A percentile compares a stretch with the other conserved stretches of the same genome.
phyloP scores from a whole-genome alignment of 2,888 invertebrate species.

The Watsonalla cultraria region DNA sequence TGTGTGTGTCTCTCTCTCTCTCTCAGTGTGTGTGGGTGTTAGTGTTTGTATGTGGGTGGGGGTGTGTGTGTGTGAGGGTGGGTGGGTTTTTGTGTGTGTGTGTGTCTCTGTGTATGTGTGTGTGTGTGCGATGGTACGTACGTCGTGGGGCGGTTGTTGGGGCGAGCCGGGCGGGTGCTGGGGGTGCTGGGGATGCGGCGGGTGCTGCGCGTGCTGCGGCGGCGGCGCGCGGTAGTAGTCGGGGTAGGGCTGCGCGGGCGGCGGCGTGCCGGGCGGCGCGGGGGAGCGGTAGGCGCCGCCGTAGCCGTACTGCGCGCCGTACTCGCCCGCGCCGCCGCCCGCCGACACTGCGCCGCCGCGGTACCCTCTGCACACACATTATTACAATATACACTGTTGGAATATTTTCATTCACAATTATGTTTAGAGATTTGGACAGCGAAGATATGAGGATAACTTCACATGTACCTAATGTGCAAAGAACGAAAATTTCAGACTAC shows the following conservation, averaged over 20 bases:
- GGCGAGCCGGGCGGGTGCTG: slow-evolving; percentile 31
- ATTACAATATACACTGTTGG: neutral
- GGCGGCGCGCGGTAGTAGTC: slow-evolving; percentile 27
- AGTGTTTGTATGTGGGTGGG: too few species aligned
- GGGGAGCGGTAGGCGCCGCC: slow-evolving; percentile 44
- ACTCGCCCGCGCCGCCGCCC: slow-evolving; percentile 55
- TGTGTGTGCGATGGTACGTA: slow-evolving; percentile 15
- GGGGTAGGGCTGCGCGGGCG: slow-evolving; percentile 27
- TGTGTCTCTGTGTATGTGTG: neutral
- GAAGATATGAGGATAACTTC: too few species aligned
- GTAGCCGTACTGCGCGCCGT: slow-evolving; percentile 61
- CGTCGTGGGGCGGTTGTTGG: slow-evolving; percentile 52
- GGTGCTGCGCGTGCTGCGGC: slow-evolving; percentile 27
- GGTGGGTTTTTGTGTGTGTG: too few species aligned
- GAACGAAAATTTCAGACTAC: too few species aligned
- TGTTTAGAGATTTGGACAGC: too few species aligned
- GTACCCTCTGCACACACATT: slow-evolving; percentile 42
- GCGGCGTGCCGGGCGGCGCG: slow-evolving; percentile 51
- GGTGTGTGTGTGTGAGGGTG: too few species aligned
- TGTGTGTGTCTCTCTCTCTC: too few species aligned
- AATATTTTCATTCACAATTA: too few species aligned
- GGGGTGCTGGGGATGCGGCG: slow-evolving; percentile 31
- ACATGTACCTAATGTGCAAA: too few species aligned
- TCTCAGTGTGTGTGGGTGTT: too few species aligned
- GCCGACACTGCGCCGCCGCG: slow-evolving; percentile 16